Evolutionary conservation across 2,797 vertebrate genomes (phyloP), one percentile per base, ranked within the genome.

Genomic region (Gymnopithys bicolor): DNA sequence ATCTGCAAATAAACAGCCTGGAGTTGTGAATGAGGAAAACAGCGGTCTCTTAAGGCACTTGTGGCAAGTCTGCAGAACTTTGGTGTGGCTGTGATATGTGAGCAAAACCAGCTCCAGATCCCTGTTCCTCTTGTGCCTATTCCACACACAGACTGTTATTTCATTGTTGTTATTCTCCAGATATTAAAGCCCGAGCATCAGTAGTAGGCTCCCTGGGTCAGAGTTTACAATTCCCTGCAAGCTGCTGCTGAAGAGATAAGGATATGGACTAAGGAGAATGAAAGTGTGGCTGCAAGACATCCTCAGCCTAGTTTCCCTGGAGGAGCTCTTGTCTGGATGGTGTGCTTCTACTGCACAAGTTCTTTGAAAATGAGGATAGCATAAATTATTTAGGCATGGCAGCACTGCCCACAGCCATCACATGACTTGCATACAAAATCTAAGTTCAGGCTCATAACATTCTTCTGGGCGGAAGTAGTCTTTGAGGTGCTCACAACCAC

Each of bases 171-270:
- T 78, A 55, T 77, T 87, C 79, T 80, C 62, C 55, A 77, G 79
- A 5, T 8, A 28, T 37, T 46, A 22, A 37, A 70, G 22, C 43
- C 14, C 0, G 0, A 63, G 63, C 52, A 37, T 32, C 43, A 39
- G 33, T 37, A 67, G 35, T 7, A 46, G 75, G n/a, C 37, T 89
- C 19, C 17, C 16, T 27, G 75, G 64, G 67, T 68, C 71, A 49
- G 68, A 77, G 64, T 75, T 55, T 51, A 19, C 17, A 11, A 70
- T 24, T 87, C 46, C 62, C 58, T 37, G 5, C 66, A 86, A 92
- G 92, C 77, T 95, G 95, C 70, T 84, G 63, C 58, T 48, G 74
- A 24, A 69, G 55, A 66, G 89, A 92, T 90, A 87, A 87, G 35
- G 33, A 13, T 37, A 18, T 25, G 55, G 56, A 9, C 59, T 58